Base-by-base conservation (phyloP, 2,797 vertebrate genomes). In the Cossypha caffra region DNA sequence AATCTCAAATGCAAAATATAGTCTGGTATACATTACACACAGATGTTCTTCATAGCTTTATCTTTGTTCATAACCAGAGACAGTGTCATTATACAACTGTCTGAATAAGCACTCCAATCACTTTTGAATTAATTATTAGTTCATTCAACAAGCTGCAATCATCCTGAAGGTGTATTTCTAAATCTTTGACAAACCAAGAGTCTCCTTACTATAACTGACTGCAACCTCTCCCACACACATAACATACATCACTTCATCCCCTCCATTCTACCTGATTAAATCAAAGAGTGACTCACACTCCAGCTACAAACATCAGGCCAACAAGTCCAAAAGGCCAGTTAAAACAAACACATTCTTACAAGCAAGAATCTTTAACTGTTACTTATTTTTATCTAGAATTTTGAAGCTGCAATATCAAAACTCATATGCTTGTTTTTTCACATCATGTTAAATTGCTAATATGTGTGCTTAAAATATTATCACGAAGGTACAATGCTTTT, bases 201-300 rank as follows among this genome's bases (percentile, higher is more conserved):
- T 45, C n/a, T 73, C 33, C 40, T 76, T 63, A 37, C 24, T 35
- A 31, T 6, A 35, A 29, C n/a, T 54, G 45, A 79, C 20, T 21
- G 76, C 33, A 83, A 20, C 8, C 51, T 71, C 74, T 82, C 33
- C 40, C 16, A 82, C 28, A 40, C 8, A 26, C 1, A 17, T 6
- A 29, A 10, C 26, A 48, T 54, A 35, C 29, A 42, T 33, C 0
- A 0, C 23, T 38, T 63, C 11, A 0, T 31, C 26, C 20, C 9
- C 51, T 82, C 59, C 40, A 20, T 59, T 66, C 31, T 25, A 66
- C 16, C 26, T 67, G 20, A 55, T 33, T 43, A 55, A 47, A 87
- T 45, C 45, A 74, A n/a, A n/a, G 17, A 64, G 14, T 20, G 13
- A 67, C 37, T 55, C 77, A 42, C 11, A 58, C 11, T 48, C 77